Evolutionary conservation across 2,888 invertebrate genomes (phyloP).

Genomic region (Chrysodeixis includens): DNA sequence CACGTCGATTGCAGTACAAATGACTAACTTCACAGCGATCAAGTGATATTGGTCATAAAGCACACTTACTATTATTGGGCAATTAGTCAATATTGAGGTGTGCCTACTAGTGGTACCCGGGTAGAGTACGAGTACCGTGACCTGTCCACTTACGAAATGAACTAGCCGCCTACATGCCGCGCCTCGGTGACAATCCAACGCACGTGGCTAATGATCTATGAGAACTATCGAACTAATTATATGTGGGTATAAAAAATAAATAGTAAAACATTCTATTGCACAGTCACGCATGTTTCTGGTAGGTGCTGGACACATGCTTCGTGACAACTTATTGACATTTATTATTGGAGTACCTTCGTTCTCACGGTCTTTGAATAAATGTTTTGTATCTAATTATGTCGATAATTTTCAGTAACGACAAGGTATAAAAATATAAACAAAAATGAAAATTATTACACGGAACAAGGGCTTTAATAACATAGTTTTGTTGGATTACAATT

Average conservation of each 20-base stretch:
- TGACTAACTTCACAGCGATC: neutral
- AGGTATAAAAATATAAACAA: too few species aligned
- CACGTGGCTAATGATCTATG: constrained; percentile 29
- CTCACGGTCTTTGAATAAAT: neutral
- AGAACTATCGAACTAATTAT: constrained; percentile 28
- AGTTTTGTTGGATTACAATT: neutral
- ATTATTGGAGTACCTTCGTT: neutral
- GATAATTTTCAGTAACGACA: too few species aligned
- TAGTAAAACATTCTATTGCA: neutral
- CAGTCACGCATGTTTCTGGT: neutral
- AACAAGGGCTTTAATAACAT: too few species aligned
- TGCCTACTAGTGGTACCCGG: constrained; percentile 35
- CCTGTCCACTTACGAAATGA: constrained; percentile 56
- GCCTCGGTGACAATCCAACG: constrained; percentile 40
- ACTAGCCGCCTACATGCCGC: constrained; percentile 45
- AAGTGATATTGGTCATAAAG: neutral
- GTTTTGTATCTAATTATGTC: too few species aligned
- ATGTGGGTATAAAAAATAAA: neutral
- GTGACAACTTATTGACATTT: neutral
- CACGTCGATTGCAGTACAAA: neutral
- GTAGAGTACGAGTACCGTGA: constrained; percentile 40
- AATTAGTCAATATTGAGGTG: constrained; percentile 54
- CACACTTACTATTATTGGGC: constrained; percentile 61
- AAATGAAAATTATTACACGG: too few species aligned
- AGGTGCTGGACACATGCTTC: neutral